Conservation (phyloP, 2,113 vertebrate genomes). For the Oncorhynchus nerka region DNA sequence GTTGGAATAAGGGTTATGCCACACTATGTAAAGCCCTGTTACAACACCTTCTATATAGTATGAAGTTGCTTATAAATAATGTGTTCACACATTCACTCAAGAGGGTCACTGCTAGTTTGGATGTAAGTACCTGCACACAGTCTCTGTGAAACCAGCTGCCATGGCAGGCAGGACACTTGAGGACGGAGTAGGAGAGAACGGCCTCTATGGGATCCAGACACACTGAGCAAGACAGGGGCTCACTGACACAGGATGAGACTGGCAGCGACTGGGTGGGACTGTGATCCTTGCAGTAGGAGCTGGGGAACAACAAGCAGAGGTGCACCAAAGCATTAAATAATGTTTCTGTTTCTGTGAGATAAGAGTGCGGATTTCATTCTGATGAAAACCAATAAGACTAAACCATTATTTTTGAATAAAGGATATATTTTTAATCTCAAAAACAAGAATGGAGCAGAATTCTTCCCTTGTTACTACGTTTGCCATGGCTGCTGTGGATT, state of each 20-base stretch:
- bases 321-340: neutral
- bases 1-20: no score
- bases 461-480: no score
- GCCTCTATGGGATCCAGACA: slow-evolving; percentile 87
- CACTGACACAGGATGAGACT: slow-evolving; percentile 56
- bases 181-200: slow-evolving; percentile 75
- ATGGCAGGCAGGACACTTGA: slow-evolving; percentile 92
- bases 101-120: no score
- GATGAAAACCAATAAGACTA: no score
- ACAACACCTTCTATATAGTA: no score
- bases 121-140: slow-evolving; percentile 86
- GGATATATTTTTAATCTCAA: neutral
- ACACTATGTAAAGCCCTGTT: no score
- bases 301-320: slow-evolving; percentile 46
- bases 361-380: no score
- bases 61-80: no score
- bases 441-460: neutral
- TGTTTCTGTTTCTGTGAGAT: neutral
- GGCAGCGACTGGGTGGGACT: slow-evolving; percentile 79
- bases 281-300: slow-evolving; percentile 90
- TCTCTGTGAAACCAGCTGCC: slow-evolving; percentile 93
- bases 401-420: no score
- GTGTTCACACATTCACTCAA: no score
- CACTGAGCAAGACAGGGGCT: slow-evolving; percentile 86
- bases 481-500: no score